Conservation (phyloP, 53 echinoderm and acorn worm genomes). For the Henricia sp. region DNA sequence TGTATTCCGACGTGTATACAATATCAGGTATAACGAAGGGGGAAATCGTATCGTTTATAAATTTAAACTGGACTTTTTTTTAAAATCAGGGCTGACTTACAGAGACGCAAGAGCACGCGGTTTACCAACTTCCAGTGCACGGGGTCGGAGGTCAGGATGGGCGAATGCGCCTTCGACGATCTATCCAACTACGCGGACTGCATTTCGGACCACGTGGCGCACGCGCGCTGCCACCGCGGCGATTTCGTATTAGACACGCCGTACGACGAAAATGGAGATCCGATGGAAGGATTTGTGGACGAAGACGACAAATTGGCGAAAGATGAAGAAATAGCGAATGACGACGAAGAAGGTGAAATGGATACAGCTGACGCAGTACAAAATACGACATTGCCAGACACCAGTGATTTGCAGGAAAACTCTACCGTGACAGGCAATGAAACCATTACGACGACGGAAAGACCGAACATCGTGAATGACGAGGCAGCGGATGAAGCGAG, state of each 20-base stretch:
- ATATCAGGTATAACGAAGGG: background rate
- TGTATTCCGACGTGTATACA: background rate
- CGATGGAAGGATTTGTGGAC: background rate
- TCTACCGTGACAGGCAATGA: background rate
- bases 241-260: conserved; percentile 79
- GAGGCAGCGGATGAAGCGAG: background rate
- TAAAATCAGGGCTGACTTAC: conserved; percentile 11
- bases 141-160: conserved; percentile 69
- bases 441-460: background rate
- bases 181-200: conserved; percentile 60
- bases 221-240: conserved; percentile 75
- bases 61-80: background rate
- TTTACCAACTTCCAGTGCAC: conserved; percentile 71
- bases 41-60: background rate
- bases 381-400: background rate
- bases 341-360: background rate
- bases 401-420: background rate
- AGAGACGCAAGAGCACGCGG: conserved; percentile 72
- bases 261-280: conserved; percentile 20
- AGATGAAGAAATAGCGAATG: background rate
- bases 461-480: background rate
- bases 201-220: conserved; percentile 57
- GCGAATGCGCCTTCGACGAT: conserved; percentile 63
- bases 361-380: background rate
- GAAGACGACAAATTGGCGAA: background rate